phyloP scores from a whole-genome alignment of 2,113 vertebrate species.

The Melanotaenia duboulayi region DNA sequence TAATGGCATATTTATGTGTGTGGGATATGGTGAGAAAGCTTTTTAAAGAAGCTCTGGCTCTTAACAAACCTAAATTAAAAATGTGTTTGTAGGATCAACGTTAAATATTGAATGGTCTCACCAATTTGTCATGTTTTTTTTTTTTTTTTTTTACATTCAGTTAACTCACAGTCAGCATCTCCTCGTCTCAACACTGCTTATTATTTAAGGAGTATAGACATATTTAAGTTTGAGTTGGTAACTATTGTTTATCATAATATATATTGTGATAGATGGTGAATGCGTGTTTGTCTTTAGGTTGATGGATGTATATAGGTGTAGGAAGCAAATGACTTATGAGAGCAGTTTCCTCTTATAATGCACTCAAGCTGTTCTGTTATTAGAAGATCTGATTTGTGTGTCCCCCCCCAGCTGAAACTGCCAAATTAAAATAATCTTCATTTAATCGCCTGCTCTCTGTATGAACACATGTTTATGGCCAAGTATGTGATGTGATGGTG shows the following conservation, averaged over 20 bases:
- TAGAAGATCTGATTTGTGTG: conserved; percentile 64
- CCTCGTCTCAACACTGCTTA: background rate
- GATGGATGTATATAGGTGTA: conserved; percentile 36
- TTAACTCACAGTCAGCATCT: conserved; percentile 4
- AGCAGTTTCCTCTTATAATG: conserved; percentile 1
- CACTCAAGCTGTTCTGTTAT: conserved; percentile 48
- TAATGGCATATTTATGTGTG: conserved; percentile 64
- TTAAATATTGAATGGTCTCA: conserved; percentile 31
- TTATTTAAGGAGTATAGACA: background rate
- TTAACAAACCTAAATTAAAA: conserved; percentile 54
- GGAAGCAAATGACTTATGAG: conserved; percentile 48
- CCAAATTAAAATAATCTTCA: conserved; percentile 54
- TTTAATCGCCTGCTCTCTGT: conserved; percentile 44
- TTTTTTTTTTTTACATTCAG: too few species aligned
- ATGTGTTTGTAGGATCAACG: conserved; percentile 44
- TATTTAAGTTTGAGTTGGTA: background rate
- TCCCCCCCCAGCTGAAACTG: conserved; percentile 42
- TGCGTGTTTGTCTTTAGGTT: conserved; percentile 33
- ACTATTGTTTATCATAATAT: background rate
- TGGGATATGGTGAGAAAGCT: conserved; percentile 31
- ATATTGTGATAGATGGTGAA: conserved; percentile 27
- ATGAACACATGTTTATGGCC: conserved; percentile 48
- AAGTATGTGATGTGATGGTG: conserved; percentile 44
- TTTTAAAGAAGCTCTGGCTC: conserved; percentile 44
- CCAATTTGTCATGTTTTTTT: conserved; percentile 1